Evolutionary conservation across 2,113 vertebrate species (phyloP).

Genomic region (Pangasianodon hypophthalmus): DNA sequence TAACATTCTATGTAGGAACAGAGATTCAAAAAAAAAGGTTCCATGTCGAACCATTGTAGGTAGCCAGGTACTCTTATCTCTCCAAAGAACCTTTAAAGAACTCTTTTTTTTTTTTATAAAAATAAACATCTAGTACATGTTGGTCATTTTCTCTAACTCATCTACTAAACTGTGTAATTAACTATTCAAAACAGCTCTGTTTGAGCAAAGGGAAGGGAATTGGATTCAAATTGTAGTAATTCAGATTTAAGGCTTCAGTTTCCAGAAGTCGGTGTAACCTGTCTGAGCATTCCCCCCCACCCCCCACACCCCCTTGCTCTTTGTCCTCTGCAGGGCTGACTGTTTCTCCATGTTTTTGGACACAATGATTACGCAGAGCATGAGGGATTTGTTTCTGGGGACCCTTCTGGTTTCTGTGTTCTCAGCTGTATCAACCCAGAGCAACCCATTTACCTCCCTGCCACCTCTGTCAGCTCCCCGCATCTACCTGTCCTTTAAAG

Average conservation of each 20-base stretch:
- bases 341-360: slow-evolving; percentile 41
- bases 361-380: slow-evolving; percentile 41
- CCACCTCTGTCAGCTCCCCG: slow-evolving; percentile 71
- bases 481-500: slow-evolving; percentile 81
- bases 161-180: not conserved
- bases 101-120: not conserved
- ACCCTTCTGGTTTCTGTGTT: slow-evolving; percentile 69
- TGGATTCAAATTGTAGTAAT: not conserved
- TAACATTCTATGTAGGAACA: too few relatives aligned
- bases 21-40: not conserved
- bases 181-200: not conserved
- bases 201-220: too few relatives aligned
- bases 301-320: not conserved
- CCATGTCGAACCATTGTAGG: not conserved
- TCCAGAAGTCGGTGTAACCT: not conserved
- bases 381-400: slow-evolving; percentile 46
- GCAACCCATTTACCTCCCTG: slow-evolving; percentile 56
- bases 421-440: slow-evolving; percentile 59
- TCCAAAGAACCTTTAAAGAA: not conserved
- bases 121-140: not conserved
- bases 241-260: not conserved
- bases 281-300: not conserved
- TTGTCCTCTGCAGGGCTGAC: slow-evolving; percentile 35
- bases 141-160: not conserved
- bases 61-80: not conserved